A percentile compares a stretch with the other conserved stretches of the same genome.
Evolutionary conservation across 2,113 vertebrate species (phyloP).

Genomic region (Megalops atlanticus): DNA sequence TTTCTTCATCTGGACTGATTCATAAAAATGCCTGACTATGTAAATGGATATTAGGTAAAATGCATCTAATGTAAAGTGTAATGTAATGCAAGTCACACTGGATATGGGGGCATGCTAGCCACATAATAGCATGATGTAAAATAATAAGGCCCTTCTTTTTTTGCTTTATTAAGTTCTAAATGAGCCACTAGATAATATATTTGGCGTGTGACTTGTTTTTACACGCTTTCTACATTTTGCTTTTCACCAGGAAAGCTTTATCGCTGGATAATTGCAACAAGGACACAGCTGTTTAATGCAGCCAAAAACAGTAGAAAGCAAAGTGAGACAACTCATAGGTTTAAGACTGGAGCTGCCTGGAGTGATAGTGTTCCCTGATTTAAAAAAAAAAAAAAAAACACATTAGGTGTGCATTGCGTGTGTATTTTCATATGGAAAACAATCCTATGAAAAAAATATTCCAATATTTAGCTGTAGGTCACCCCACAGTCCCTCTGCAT

Average conservation of each 20-base stretch:
- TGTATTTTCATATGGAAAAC: background rate
- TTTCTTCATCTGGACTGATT: background rate
- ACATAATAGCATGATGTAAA: background rate
- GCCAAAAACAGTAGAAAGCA: background rate
- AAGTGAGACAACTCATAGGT: background rate
- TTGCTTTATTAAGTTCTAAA: background rate
- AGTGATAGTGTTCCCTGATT: background rate
- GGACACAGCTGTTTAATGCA: background rate
- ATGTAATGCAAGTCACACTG: background rate
- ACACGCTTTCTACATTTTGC: background rate
- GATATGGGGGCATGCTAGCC: background rate
- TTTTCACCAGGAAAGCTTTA: background rate
- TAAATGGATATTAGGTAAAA: background rate
- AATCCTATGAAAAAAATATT: too few species aligned
- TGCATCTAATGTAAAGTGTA: background rate
- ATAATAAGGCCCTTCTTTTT: background rate
- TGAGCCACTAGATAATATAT: background rate
- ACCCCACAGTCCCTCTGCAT: too few species aligned
- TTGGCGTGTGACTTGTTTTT: background rate
- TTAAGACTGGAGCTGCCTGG: background rate
- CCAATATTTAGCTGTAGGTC: background rate
- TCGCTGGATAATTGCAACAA: background rate
- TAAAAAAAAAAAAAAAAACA: too few species aligned
- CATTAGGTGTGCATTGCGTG: background rate
- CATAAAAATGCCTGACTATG: background rate